phyloP scores from a whole-genome alignment of 35 echinoderm and acorn worm species.

The Diadema setosum region DNA sequence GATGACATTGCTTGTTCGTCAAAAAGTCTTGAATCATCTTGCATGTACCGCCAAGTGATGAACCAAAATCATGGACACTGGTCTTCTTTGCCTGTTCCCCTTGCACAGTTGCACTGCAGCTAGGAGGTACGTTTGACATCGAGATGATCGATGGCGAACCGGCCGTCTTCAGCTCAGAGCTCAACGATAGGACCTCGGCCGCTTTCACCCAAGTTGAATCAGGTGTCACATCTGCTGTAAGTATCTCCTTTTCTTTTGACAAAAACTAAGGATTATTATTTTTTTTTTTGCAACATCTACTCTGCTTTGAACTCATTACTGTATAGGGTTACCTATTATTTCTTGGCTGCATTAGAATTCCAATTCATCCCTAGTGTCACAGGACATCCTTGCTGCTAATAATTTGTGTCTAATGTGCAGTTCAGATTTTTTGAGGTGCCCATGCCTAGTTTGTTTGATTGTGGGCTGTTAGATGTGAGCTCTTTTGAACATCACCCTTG shows the following conservation, averaged over 20 bases:
- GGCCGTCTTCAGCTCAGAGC: constrained; percentile 4
- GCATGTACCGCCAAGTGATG: no score
- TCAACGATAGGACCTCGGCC: background rate
- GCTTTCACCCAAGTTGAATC: background rate
- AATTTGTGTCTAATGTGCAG: no score
- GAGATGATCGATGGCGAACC: background rate
- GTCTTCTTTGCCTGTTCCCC: background rate
- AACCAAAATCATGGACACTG: background rate
- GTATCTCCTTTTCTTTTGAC: background rate
- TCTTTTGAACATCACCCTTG: no score
- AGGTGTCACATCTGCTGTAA: constrained; percentile 15
- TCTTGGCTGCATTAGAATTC: background rate
- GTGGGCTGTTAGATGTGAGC: no score
- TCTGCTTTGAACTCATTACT: no score
- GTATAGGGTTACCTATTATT: background rate
- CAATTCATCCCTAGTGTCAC: background rate
- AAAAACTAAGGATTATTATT: no score
- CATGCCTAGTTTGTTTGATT: no score
- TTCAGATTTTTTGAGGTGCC: no score
- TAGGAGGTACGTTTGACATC: constrained; percentile 28
- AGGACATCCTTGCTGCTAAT: background rate
- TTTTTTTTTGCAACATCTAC: no score
- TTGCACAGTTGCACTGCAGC: background rate
- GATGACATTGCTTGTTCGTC: no score
- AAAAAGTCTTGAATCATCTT: no score